A percentile compares a stretch with the other conserved stretches of the same genome.
phyloP scores from a whole-genome alignment of 37 sponge, comb jelly and placozoan genomes.

The Aplysina aerophoba region DNA sequence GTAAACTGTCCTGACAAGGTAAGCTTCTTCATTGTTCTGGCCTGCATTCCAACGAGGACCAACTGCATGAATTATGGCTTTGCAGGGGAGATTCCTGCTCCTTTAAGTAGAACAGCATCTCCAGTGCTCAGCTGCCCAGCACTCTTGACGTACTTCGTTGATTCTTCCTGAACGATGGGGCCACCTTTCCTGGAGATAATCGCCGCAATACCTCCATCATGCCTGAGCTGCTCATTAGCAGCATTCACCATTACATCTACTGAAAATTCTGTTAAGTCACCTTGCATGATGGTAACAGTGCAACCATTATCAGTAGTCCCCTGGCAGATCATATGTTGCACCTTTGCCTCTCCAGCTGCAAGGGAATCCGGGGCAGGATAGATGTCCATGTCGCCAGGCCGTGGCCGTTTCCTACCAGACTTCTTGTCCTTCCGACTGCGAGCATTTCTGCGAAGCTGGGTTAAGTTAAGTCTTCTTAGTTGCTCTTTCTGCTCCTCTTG shows the following conservation, averaged over 20 bases:
- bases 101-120: constrained; percentile 45
- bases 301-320: constrained; percentile 2
- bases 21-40: constrained; percentile 51
- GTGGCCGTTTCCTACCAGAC: constrained; percentile 44
- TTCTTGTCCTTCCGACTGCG: constrained; percentile 33
- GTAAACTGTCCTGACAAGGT: constrained; percentile 70
- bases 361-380: constrained; percentile 23
- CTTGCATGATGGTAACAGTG: constrained; percentile 11
- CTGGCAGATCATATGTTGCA: neutral
- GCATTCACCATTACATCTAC: constrained; percentile 84
- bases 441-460: constrained; percentile 47
- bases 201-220: constrained; percentile 65
- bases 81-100: constrained; percentile 62
- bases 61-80: constrained; percentile 70
- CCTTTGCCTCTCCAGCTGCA: neutral
- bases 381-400: constrained; percentile 35
- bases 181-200: constrained; percentile 67
- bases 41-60: constrained; percentile 56
- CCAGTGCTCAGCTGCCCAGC: constrained; percentile 50
- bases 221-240: constrained; percentile 63
- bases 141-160: neutral
- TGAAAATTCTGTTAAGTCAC: constrained; percentile 70
- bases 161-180: constrained; percentile 54
- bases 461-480: constrained; percentile 36
- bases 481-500: neutral